Conservation (phyloP, 2,797 vertebrate species). For the Aphelocoma californica region DNA sequence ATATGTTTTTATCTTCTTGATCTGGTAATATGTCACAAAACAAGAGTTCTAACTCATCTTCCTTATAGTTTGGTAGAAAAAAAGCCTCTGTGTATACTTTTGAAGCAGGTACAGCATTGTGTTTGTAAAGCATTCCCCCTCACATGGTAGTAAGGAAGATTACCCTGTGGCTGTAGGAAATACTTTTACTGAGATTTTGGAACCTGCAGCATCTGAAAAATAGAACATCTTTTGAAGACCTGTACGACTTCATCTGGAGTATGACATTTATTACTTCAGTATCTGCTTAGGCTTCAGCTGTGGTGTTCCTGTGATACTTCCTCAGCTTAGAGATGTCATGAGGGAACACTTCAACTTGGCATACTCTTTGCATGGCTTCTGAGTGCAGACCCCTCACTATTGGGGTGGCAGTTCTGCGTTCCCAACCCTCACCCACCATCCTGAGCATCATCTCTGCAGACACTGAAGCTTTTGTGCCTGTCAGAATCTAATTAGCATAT, state of each 20-base stretch:
- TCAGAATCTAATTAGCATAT: background rate
- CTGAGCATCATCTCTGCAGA: background rate
- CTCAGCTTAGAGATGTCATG: background rate
- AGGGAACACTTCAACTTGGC: background rate
- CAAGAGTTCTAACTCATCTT: background rate
- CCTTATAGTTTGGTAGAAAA: background rate
- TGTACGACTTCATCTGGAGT: background rate
- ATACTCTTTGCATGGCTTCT: background rate
- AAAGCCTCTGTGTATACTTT: background rate
- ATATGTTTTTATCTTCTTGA: background rate
- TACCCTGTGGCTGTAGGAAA: background rate
- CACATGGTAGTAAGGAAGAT: background rate
- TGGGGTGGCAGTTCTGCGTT: background rate
- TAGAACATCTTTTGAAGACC: background rate
- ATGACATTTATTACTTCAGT: background rate
- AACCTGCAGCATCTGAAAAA: background rate
- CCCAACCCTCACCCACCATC: background rate
- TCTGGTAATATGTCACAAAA: background rate
- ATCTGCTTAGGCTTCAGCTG: background rate
- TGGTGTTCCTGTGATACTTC: background rate
- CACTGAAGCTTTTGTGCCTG: background rate
- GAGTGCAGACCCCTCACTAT: background rate
- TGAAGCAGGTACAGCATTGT: background rate
- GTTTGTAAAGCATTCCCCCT: background rate
- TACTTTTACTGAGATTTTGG: background rate